These are phyloP conservation scores for Trichosurus vulpecula DNA, from an alignment of 2,797 vertebrate species.

Conservation along the genomic window DNA sequence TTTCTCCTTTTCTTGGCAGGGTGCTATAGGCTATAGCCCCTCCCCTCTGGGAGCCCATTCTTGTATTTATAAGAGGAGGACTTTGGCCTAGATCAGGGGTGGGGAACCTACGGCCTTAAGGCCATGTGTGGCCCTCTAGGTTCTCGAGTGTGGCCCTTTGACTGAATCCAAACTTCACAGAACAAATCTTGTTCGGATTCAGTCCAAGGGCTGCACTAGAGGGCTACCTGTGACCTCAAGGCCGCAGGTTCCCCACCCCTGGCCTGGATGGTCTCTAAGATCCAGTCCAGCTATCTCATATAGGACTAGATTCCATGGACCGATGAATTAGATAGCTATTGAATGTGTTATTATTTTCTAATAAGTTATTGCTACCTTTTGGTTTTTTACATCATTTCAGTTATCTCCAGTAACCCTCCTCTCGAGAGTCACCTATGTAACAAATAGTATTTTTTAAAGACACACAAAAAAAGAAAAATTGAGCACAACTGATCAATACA, in stretches of 20 bases:
- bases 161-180: no score
- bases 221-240: no score
- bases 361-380: neutral
- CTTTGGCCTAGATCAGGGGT: no score
- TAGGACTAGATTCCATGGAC: neutral
- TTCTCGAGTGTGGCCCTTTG: no score
- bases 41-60: neutral
- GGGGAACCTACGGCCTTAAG: no score
- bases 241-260: no score
- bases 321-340: neutral
- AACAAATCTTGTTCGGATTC: no score
- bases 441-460: neutral
- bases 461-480: neutral
- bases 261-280: neutral
- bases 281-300: neutral
- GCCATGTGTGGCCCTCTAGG: no score
- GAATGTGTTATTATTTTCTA: neutral
- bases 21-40: fast-evolving
- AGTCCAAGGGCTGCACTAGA: no score
- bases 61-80: neutral
- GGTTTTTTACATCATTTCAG: neutral
- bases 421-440: neutral
- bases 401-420: neutral
- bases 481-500: neutral
- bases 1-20: neutral